Evolutionary conservation across 2,797 vertebrate species (phyloP), one percentile per base, ranked within the genome.

Genomic region (Serranus cabrilla): DNA sequence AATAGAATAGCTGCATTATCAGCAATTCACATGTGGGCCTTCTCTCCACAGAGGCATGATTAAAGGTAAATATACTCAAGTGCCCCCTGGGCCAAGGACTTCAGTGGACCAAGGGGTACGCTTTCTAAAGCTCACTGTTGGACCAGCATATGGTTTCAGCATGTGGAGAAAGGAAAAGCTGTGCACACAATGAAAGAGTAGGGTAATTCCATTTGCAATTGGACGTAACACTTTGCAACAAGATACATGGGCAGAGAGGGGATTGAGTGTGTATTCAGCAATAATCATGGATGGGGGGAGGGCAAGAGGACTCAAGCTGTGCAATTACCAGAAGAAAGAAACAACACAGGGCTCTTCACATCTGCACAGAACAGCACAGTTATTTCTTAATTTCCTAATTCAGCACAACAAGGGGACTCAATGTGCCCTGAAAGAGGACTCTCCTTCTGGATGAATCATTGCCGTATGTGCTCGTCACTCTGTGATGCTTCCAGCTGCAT

Each of bases 11-110:
- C 76, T 64, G 16, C 40, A 84, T 89, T 81, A 83, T 86, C 88
- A 80, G 61, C 72, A 74, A 83, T 89, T 87, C 76, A 86, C 75
- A 85, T 81, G 68, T 86, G 80, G 70, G 62, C 83, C 65, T 64
- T 82, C 58, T 81, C 65, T 75, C 81, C 69, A 78, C 80, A 85
- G 87, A 86, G 71, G 65, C 63, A 60, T 88, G 78, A 92, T 92
- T 90, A 91, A 92, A 89, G 78, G 87, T 93, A 92, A 93, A 93
- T 92, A 84, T 74, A 84, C 85, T 90, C 78, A 79, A 83, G 74
- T 78, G 75, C 66, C 83, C 89, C 77, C 72, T 72, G 73, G 74
- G 81, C 88, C 73, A 83, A 76, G 73, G 80, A 85, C 89, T 85
- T 88, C 73, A 77, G 63, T 74, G 86, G 83, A 37, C 88, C 27